A percentile compares a stretch with the other conserved stretches of the same genome.
Evolutionary conservation across 2,113 vertebrate species (phyloP).

Genomic region (Talpa occidentalis): DNA sequence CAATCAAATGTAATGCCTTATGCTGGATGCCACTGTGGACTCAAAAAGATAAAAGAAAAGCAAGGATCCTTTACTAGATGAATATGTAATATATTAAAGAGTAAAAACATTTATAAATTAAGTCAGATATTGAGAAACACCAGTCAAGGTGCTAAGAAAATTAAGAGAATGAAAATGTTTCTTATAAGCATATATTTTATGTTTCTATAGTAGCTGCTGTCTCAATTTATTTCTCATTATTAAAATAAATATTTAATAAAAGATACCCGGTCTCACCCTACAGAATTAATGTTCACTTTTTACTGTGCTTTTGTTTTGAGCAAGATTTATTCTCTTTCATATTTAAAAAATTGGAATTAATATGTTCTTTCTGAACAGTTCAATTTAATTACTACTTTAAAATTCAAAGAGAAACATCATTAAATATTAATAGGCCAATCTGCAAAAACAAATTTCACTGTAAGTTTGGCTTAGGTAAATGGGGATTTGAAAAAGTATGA

Average conservation of each 20-base stretch:
- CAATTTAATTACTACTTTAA: constrained; percentile 82
- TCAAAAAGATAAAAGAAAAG: not conserved
- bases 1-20: not conserved
- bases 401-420: constrained; percentile 82
- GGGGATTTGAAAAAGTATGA: constrained; percentile 67
- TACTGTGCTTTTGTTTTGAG: constrained; percentile 64
- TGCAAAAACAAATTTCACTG: constrained; percentile 76
- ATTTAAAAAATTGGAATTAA: constrained; percentile 74
- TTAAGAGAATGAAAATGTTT: constrained; percentile 5
- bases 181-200: constrained; percentile 31
- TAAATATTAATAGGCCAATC: constrained; percentile 80
- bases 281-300: constrained; percentile 66
- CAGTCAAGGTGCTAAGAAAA: not conserved
- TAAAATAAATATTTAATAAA: constrained; percentile 76
- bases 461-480: constrained; percentile 73
- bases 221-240: constrained; percentile 65
- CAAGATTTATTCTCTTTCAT: constrained; percentile 71
- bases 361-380: constrained; percentile 71
- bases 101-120: not conserved
- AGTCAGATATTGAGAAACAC: not conserved
- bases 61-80: not conserved
- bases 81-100: not conserved
- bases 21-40: not conserved
- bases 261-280: constrained; percentile 1
- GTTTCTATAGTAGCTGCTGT: constrained; percentile 41